Percentiles rank a stretch among this genome's conserved stretches.
phyloP scores from a whole-genome alignment of 2,113 vertebrate genomes.

The Channa maculata region DNA sequence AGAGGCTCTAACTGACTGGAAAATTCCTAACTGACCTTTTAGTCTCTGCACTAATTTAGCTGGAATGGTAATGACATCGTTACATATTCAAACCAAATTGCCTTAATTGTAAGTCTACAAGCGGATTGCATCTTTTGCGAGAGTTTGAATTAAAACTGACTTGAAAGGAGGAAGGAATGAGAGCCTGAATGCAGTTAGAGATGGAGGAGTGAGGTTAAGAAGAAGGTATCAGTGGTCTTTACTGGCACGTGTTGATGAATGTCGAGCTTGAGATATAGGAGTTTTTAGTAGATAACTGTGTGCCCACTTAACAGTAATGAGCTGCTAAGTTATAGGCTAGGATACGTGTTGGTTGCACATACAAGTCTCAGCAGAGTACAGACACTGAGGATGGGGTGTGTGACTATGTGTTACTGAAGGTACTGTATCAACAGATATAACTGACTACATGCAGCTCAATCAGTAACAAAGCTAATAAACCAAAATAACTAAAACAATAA shows the following conservation, averaged over 20 bases:
- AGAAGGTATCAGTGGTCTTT: slow-evolving; percentile 91
- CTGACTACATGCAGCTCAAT: too few relatives aligned
- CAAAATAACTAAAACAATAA: not conserved
- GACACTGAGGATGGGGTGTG: not conserved
- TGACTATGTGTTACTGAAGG: too few relatives aligned
- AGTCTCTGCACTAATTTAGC: slow-evolving; percentile 93
- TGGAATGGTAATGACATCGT: slow-evolving; percentile 98
- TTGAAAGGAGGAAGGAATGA: slow-evolving; percentile 75
- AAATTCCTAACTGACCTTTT: slow-evolving; percentile 98
- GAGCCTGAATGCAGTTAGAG: slow-evolving; percentile 80
- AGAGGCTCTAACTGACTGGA: slow-evolving; percentile 95
- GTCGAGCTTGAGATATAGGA: slow-evolving; percentile 94
- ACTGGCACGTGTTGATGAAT: slow-evolving; percentile 97
- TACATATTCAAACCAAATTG: slow-evolving; percentile 99
- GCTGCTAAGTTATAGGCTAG: slow-evolving; percentile 39
- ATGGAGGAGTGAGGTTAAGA: slow-evolving; percentile 85
- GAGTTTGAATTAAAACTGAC: slow-evolving; percentile 93
- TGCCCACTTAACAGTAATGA: slow-evolving; percentile 68
- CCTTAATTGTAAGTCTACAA: slow-evolving; percentile 97
- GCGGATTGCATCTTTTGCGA: slow-evolving; percentile 87
- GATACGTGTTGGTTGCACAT: slow-evolving; percentile 19
- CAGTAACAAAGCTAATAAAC: too few relatives aligned
- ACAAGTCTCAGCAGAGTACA: slow-evolving; percentile 2
- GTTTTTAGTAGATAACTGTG: slow-evolving; percentile 91
- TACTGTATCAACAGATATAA: too few relatives aligned